Base-by-base conservation (phyloP, 2,888 invertebrate genomes). In the Luffia ferchaultella region DNA sequence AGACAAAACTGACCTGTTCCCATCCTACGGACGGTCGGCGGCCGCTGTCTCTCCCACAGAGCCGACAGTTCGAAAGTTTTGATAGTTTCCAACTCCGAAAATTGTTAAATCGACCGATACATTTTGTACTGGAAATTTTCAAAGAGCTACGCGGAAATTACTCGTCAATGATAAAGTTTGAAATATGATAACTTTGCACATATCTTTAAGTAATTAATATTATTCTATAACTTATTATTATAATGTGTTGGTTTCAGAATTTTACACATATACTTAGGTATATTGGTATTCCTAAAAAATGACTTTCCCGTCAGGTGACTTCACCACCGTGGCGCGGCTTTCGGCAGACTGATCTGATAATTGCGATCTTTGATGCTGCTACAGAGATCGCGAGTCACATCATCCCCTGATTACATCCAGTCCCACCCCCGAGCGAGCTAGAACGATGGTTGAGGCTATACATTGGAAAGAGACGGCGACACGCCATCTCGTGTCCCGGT, bases 21-120 rank as follows among this genome's bases (percentile, higher is more conserved):
- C 90, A 90, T 90, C 68, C 89, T 90, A 65, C 89, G 89, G 73
- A 88, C 76, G 77, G 83, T 65, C 65, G 86, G 85, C 73, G 83
- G 67, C 80, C 88, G 86, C 62, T 87, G 85, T 65, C 87, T 87
- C 59, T 86, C 86, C 88, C 88, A 88, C 72, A 88, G 84, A 56
- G 85, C 71, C 67, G 84, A 82, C 83, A 85, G 83, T 69, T 70
- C 84, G 76, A 62, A 7, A 2, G 42, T 42, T 49, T 48, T 41
- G 19, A 18, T 19, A 3, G 19, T 17, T 18, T 17, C 15, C 30
- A 12, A 30, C 5, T 7, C 12, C 12, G 30, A 30, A 30, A 30
- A 30, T 30, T 12, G 30, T 30, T 30, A 30, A 30, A 7, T 30
- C 3, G 30, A 3, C 30, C 30, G 12, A 30, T 12, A 30, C 30